A percentile compares a stretch with the other conserved stretches of the same genome.
These are phyloP conservation scores for Jordanella pulchra DNA, from an alignment of 2,797 vertebrate genomes.

Conservation along the genomic window DNA sequence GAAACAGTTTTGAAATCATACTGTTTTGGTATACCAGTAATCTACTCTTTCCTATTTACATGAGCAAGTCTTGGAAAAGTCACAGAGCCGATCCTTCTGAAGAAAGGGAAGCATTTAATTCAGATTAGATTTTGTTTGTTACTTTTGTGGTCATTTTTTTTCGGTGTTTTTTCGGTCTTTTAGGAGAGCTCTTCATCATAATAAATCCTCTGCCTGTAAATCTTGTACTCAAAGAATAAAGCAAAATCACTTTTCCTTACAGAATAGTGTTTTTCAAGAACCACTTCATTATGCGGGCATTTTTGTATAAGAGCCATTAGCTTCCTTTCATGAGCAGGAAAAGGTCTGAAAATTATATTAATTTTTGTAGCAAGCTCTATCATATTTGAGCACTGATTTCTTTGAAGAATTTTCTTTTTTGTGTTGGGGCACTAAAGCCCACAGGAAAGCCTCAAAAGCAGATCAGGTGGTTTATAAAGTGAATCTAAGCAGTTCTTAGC, in stretches of 20 bases:
- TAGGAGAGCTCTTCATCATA: slow-evolving; percentile 49
- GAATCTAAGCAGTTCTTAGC: slow-evolving; percentile 27
- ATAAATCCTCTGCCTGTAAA: slow-evolving; percentile 68
- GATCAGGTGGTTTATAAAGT: slow-evolving; percentile 70
- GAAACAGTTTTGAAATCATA: too few relatives aligned
- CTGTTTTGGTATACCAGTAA: too few relatives aligned
- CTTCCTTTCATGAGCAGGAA: slow-evolving; percentile 40
- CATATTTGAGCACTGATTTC: slow-evolving; percentile 42
- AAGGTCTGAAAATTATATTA: slow-evolving; percentile 21
- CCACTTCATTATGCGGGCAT: slow-evolving; percentile 63
- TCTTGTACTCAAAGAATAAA: slow-evolving; percentile 45
- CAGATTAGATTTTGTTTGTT: too few relatives aligned
- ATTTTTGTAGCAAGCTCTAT: slow-evolving; percentile 49
- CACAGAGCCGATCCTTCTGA: not conserved
- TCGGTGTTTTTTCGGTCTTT: too few relatives aligned
- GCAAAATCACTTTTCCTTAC: slow-evolving; percentile 59
- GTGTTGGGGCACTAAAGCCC: not conserved
- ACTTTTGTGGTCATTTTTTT: too few relatives aligned
- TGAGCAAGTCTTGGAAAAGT: not conserved
- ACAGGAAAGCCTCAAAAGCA: slow-evolving; percentile 46
- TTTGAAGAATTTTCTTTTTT: not conserved
- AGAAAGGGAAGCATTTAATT: too few relatives aligned
- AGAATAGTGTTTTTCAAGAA: slow-evolving; percentile 62
- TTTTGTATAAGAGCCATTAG: slow-evolving; percentile 49
- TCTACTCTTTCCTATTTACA: too few relatives aligned